phyloP scores from a whole-genome alignment of 2,888 invertebrate genomes.

The Geotrupes spiniger region DNA sequence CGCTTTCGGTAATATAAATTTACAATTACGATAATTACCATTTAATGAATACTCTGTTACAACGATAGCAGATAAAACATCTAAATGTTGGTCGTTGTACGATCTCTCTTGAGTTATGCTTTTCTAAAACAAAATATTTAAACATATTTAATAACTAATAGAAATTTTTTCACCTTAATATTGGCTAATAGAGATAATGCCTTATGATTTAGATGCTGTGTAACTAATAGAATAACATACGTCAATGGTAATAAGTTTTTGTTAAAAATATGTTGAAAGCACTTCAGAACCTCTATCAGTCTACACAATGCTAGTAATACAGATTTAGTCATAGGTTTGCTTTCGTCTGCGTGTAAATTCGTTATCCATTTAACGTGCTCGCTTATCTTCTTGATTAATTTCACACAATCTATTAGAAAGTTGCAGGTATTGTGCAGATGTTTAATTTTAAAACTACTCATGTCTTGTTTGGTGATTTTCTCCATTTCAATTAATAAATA shows the following conservation, averaged over 20 bases:
- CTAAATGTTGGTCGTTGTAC: slow-evolving; percentile 64
- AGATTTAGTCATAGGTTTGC: slow-evolving; percentile 74
- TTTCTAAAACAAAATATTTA: slow-evolving; percentile 49
- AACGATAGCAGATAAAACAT: slow-evolving; percentile 71
- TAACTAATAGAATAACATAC: slow-evolving; percentile 70
- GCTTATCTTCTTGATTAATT: slow-evolving; percentile 49
- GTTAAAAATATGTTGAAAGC: slow-evolving; percentile 68
- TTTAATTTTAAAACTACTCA: slow-evolving; percentile 53
- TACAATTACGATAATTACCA: slow-evolving; percentile 45
- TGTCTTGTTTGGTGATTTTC: slow-evolving; percentile 50
- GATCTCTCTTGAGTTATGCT: slow-evolving; percentile 60
- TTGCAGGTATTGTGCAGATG: slow-evolving; percentile 55
- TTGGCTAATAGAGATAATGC: slow-evolving; percentile 64
- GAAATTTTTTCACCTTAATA: slow-evolving; percentile 58
- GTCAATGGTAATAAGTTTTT: slow-evolving; percentile 68
- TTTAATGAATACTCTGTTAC: slow-evolving; percentile 67
- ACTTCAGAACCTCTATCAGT: slow-evolving; percentile 77
- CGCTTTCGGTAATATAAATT: too few species aligned
- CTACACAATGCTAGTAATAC: slow-evolving; percentile 74
- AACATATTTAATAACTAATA: slow-evolving; percentile 7
- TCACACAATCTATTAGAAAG: slow-evolving; percentile 56
- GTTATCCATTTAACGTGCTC: slow-evolving; percentile 60
- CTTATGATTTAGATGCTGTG: slow-evolving; percentile 78
- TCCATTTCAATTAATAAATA: slow-evolving; percentile 65
- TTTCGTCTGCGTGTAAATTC: slow-evolving; percentile 67